phyloP scores from a whole-genome alignment of 2,888 invertebrate genomes.

The Eremobia ochroleuca region DNA sequence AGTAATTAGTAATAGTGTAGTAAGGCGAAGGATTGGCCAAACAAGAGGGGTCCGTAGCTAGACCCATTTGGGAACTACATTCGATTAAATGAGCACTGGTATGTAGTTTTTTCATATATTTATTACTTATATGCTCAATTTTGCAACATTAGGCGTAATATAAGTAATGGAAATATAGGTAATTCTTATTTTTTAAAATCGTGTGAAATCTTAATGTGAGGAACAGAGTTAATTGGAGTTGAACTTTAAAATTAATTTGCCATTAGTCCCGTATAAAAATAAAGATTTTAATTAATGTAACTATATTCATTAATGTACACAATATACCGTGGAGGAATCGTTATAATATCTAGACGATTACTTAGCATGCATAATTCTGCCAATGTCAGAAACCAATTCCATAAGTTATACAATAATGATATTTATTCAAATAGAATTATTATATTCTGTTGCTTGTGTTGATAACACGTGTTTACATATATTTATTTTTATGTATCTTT shows the following conservation, averaged over 20 bases:
- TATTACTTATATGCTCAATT: neutral
- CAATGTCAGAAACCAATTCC: conserved; percentile 28
- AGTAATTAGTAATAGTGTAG: no score
- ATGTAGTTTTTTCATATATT: neutral
- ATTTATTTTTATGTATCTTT: no score
- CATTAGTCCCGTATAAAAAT: neutral
- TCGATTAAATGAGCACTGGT: neutral
- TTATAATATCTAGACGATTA: neutral
- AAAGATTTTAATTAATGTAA: neutral
- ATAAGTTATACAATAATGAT: neutral
- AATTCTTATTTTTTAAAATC: neutral
- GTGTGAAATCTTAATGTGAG: neutral
- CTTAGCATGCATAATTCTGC: neutral
- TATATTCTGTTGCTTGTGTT: no score
- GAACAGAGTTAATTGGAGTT: conserved; percentile 8
- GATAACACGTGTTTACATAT: no score
- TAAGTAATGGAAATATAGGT: no score
- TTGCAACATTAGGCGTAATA: neutral
- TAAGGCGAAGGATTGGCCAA: no score
- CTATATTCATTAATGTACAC: neutral
- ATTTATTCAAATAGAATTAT: no score
- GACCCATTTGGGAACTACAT: no score
- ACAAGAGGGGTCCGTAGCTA: no score
- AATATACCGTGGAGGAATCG: conserved; percentile 14
- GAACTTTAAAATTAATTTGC: conserved; percentile 12